These are phyloP conservation scores for Neogobius melanostomus DNA, from an alignment of 2,113 vertebrate genomes.

Conservation along the genomic window DNA sequence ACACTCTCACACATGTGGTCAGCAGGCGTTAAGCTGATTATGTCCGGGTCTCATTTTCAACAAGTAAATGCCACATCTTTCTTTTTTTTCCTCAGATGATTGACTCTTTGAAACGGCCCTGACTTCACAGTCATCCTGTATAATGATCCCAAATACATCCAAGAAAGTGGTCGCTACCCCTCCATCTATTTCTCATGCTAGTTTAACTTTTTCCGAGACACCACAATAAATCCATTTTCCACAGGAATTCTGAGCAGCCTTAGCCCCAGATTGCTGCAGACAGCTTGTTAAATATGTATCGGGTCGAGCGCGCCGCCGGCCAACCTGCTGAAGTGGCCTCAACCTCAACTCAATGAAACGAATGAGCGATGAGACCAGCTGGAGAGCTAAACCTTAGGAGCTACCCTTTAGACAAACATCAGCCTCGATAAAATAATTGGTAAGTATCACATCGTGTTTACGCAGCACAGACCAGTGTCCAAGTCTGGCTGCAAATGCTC, in stretches of 20 bases:
- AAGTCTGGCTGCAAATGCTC: not conserved
- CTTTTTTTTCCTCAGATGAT: constrained; percentile 35
- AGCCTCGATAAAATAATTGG: not conserved
- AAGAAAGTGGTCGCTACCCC: constrained; percentile 30
- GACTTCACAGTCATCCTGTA: constrained; percentile 24
- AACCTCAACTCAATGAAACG: constrained; percentile 22
- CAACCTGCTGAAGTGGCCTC: constrained; percentile 51
- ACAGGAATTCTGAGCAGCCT: constrained; percentile 28
- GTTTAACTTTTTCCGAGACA: constrained; percentile 34
- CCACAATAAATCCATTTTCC: constrained; percentile 39
- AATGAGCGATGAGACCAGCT: constrained; percentile 28
- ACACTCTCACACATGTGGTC: constrained; percentile 37
- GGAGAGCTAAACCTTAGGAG: constrained; percentile 23
- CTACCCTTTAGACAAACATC: constrained; percentile 12
- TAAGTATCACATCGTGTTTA: not conserved
- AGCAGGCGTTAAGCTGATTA: constrained; percentile 53
- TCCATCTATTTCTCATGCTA: constrained; percentile 51
- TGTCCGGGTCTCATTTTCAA: constrained; percentile 35
- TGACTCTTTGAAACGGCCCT: constrained; percentile 44
- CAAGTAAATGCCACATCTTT: constrained; percentile 40
- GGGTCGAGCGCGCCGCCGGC: constrained; percentile 20
- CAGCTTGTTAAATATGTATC: constrained; percentile 60
- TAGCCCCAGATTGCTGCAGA: constrained; percentile 35
- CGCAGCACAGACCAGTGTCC: not conserved
- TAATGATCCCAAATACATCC: constrained; percentile 24